A percentile compares a stretch with the other conserved stretches of the same genome.
Conservation (phyloP, 2,113 vertebrate genomes). For the zebrafish (Danio rerio) region DNA sequence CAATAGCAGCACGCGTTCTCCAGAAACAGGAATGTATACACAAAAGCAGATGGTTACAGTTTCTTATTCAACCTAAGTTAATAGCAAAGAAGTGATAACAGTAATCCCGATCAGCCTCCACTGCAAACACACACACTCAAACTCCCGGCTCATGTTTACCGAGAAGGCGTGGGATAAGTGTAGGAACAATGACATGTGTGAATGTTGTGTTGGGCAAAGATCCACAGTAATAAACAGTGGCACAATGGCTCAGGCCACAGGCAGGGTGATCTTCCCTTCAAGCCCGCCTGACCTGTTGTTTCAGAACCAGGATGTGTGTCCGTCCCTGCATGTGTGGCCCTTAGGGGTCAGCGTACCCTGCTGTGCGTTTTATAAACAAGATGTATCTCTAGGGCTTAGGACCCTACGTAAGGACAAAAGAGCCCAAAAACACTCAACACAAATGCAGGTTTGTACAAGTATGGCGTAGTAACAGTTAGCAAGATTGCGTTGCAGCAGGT, state of each 20-base stretch:
- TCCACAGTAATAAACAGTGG: slow-evolving; percentile 54
- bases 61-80: slow-evolving; percentile 1
- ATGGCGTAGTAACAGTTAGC: slow-evolving; percentile 29
- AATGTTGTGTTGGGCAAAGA: slow-evolving; percentile 58
- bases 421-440: neutral
- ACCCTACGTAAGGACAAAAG: neutral
- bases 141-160: slow-evolving; percentile 22
- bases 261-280: slow-evolving; percentile 34
- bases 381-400: slow-evolving; percentile 30
- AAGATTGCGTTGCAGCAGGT: slow-evolving; percentile 23
- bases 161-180: slow-evolving; percentile 52
- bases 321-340: slow-evolving; percentile 32
- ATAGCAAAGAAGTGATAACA: slow-evolving; percentile 14
- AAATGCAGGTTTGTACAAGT: slow-evolving; percentile 34
- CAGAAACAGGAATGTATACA: neutral
- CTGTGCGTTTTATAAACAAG: slow-evolving; percentile 45
- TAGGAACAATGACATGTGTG: slow-evolving; percentile 55
- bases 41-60: slow-evolving; percentile 1
- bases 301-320: slow-evolving; percentile 49
- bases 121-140: slow-evolving; percentile 18
- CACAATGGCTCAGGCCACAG: slow-evolving; percentile 40
- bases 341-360: slow-evolving; percentile 33
- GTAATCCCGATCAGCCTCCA: slow-evolving; percentile 12
- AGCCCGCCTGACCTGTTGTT: slow-evolving; percentile 45
- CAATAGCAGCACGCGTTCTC: neutral